phyloP scores from a whole-genome alignment of 2,113 vertebrate species.

The Austrofundulus limnaeus region DNA sequence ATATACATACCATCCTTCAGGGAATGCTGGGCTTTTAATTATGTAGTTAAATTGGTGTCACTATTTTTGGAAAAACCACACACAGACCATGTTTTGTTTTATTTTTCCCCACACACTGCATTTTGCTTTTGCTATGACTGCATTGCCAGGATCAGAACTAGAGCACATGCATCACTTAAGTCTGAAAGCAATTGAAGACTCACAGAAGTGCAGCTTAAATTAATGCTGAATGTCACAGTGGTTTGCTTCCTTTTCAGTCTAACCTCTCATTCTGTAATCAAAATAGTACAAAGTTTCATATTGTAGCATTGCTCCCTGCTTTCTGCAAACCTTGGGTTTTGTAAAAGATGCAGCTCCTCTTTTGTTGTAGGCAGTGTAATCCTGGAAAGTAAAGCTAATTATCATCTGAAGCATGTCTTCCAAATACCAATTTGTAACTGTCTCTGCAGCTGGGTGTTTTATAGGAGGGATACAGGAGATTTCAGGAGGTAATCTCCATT shows the following conservation, averaged over 20 bases:
- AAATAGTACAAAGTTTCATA: conserved; percentile 46
- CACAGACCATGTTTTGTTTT: too few species aligned
- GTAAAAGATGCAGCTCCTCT: conserved; percentile 44
- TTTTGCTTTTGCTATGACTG: too few species aligned
- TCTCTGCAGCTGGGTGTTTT: conserved; percentile 58
- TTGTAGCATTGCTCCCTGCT: conserved; percentile 32
- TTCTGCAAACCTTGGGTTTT: conserved; percentile 38
- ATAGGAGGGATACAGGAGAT: conserved; percentile 57
- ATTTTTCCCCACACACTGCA: too few species aligned
- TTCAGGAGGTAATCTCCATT: conserved; percentile 61
- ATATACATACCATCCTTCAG: too few species aligned
- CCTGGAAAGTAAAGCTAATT: conserved; percentile 69
- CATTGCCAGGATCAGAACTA: too few species aligned
- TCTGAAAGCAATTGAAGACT: background rate
- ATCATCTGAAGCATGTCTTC: conserved; percentile 61
- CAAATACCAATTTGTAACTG: conserved; percentile 61
- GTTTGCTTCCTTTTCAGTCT: conserved; percentile 2
- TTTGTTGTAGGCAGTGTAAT: conserved; percentile 63
- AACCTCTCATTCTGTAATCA: conserved; percentile 24
- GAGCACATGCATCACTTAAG: background rate
- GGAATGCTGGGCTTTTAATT: too few species aligned
- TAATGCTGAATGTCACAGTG: conserved; percentile 4
- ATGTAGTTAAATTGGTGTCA: too few species aligned
- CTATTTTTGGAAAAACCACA: too few species aligned
- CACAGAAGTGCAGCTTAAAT: background rate